Evolutionary conservation across 1,140 invertebrate genomes (phyloP).

Genomic region (Helicoverpa zea): DNA sequence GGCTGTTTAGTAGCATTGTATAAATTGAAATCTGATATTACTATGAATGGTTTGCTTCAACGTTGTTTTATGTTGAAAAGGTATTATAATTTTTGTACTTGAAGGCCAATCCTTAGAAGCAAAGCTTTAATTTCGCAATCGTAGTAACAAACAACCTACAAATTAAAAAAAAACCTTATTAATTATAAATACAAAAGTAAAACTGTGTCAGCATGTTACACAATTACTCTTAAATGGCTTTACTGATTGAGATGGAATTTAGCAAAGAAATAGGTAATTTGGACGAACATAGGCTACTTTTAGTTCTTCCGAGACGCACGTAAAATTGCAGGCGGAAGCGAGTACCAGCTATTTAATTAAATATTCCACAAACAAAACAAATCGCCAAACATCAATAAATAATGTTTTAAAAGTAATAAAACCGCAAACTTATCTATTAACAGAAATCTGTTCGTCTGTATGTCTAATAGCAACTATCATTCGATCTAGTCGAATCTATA

Average conservation of each 20-base stretch:
- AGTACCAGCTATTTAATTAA: background rate
- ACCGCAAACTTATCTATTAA: background rate
- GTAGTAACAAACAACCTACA: too few species aligned
- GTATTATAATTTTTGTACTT: background rate
- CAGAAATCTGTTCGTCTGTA: background rate
- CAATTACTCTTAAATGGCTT: too few species aligned
- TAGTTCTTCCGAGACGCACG: too few species aligned
- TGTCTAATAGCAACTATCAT: conserved; percentile 8
- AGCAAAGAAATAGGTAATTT: too few species aligned
- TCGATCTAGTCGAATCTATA: conserved; percentile 1
- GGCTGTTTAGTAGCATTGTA: conserved; percentile 31
- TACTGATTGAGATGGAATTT: too few species aligned
- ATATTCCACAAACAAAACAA: background rate
- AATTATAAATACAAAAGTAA: too few species aligned
- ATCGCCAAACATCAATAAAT: conserved; percentile 6
- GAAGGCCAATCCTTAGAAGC: too few species aligned
- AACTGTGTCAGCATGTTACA: too few species aligned
- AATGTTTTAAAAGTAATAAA: background rate
- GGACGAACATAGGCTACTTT: too few species aligned
- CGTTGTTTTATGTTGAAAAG: background rate
- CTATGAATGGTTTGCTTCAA: conserved; percentile 25
- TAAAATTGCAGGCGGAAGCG: background rate
- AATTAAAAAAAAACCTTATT: too few species aligned
- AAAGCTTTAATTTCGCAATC: too few species aligned
- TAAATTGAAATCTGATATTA: conserved; percentile 40